phyloP scores from a whole-genome alignment of 2,888 invertebrate species.

The Calephelis perditalis region DNA sequence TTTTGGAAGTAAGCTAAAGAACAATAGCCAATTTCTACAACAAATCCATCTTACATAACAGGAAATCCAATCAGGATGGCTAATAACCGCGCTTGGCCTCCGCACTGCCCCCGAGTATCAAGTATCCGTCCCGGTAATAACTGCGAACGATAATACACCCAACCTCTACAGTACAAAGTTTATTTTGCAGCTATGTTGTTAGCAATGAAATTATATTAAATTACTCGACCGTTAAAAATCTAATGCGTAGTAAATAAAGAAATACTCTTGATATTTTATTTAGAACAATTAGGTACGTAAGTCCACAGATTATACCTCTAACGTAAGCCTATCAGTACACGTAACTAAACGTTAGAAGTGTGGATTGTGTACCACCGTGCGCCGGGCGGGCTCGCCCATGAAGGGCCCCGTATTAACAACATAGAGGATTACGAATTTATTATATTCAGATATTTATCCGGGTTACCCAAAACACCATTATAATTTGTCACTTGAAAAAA shows the following conservation, averaged over 20 bases:
- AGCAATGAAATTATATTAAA: not conserved
- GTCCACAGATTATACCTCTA: not conserved
- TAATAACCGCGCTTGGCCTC: conserved; percentile 12
- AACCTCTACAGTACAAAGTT: not conserved
- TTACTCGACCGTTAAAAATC: not conserved
- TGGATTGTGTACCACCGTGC: too few species aligned
- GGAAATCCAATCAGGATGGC: conserved; percentile 21
- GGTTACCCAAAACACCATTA: too few species aligned
- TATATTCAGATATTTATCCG: too few species aligned
- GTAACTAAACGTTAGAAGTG: too few species aligned
- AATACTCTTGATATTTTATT: not conserved
- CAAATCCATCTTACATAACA: not conserved
- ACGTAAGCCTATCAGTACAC: not conserved
- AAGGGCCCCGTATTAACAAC: too few species aligned
- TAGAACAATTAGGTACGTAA: not conserved
- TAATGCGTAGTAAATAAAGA: conserved; percentile 5
- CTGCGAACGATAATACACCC: not conserved
- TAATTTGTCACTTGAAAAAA: too few species aligned
- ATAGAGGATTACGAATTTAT: too few species aligned
- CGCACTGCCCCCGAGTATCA: conserved; percentile 1
- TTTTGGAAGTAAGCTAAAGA: not conserved
- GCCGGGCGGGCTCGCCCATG: too few species aligned
- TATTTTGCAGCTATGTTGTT: not conserved
- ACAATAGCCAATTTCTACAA: not conserved
- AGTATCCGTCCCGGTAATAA: not conserved